Evolutionary conservation across 1,140 invertebrate species (phyloP), one percentile per base, ranked within the genome.

Genomic region (Musca domestica): DNA sequence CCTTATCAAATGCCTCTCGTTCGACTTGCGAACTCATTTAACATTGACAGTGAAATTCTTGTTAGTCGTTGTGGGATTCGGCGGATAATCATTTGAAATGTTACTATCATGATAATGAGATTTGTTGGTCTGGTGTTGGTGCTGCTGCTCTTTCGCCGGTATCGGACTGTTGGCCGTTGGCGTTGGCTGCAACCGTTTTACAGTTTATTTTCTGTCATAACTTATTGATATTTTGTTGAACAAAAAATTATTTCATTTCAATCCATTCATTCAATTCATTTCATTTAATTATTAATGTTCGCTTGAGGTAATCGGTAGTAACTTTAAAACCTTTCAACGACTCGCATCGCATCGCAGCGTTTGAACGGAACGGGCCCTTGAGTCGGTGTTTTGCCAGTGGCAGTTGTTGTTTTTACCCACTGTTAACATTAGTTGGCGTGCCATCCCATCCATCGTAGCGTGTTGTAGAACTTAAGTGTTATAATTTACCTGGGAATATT

Each of bases 21-120:
- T 10, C 6, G 12, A 41, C 9, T 2, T 41, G 10, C 34, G 34
- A 41, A 41, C 12, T 7, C 10, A 49, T 46, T 65, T 65, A 65
- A 17, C 64, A 65, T 49, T 65, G 64, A 25, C 64, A 65, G 23
- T 65, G 64, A 65, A 65, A 48, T 48, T 47, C 2, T n/a, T 61
- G n/a, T 61, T 61, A 41, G 56, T 61, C 34, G 30, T n/a, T 17
- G n/a, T 61, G 51, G 34, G 34, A 41, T 41, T 41, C 4, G 10
- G 5, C 4, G 10, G 5, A 6, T 20, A 30, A 61, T 19, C 56
- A 19, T 34, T 61, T 41, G 27, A 34, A 7, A 27, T 41, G 20
- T 17, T 61, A 10, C 14, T 34, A 34, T 19, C 6, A 19, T 14
- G 19, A 34, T 34, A 41, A 30, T 30, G 34, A 41, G 34, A 34